Conservation (phyloP, 1,140 invertebrate genomes). For the Drosophila parvula region DNA sequence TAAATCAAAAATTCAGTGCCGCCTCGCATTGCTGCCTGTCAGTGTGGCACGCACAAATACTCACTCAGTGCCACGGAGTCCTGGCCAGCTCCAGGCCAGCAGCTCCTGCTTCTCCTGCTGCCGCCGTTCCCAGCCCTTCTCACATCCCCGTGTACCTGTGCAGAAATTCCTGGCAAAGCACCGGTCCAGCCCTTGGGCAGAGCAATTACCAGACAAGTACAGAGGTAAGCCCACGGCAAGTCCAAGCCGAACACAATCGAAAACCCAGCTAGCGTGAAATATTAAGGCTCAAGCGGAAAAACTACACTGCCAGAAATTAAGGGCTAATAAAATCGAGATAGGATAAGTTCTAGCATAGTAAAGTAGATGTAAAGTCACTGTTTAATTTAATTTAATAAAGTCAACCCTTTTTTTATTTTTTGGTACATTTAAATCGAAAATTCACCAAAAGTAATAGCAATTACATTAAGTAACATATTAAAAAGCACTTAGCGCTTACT, state of each 20-base stretch:
- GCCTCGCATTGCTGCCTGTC: slow-evolving; percentile 70
- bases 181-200: slow-evolving; percentile 52
- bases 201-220: slow-evolving; percentile 77
- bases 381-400: background rate
- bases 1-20: slow-evolving; percentile 83
- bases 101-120: background rate
- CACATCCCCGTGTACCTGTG: background rate
- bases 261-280: slow-evolving; percentile 76
- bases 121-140: background rate
- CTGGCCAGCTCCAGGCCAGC: slow-evolving; percentile 22
- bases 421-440: background rate
- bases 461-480: background rate
- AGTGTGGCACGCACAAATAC: slow-evolving; percentile 81
- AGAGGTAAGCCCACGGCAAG: slow-evolving; percentile 38
- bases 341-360: background rate
- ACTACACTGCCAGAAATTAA: slow-evolving; percentile 8
- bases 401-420: too few species aligned
- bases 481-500: background rate
- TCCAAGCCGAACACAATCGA: slow-evolving; percentile 67
- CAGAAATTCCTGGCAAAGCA: slow-evolving; percentile 66
- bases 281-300: slow-evolving; percentile 63
- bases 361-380: background rate
- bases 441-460: background rate
- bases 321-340: background rate
- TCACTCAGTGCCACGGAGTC: slow-evolving; percentile 58